A percentile compares a stretch with the other conserved stretches of the same genome.
Conservation (phyloP, 1,140 invertebrate species). For the Drosophila nigromelanica region DNA sequence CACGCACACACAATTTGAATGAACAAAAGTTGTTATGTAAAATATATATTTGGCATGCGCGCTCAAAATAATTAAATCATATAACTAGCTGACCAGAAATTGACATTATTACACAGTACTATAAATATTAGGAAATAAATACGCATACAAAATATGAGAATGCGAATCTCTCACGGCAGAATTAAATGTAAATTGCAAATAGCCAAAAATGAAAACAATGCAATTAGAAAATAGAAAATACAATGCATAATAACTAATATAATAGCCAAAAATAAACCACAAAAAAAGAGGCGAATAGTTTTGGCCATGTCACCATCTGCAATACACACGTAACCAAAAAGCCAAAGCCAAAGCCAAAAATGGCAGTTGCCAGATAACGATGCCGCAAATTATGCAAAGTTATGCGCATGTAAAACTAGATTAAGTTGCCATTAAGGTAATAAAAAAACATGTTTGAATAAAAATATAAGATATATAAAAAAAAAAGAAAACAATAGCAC, state of each 20-base stretch:
- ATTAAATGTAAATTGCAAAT: conserved; percentile 55
- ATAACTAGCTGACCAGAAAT: conserved; percentile 23
- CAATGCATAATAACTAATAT: conserved; percentile 18
- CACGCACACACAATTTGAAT: not conserved
- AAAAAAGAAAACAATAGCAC: not conserved
- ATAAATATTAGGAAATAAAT: conserved; percentile 28
- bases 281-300: not conserved
- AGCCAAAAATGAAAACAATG: conserved; percentile 51
- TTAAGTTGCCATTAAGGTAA: no score
- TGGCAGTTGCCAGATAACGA: conserved; percentile 42
- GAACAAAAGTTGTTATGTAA: not conserved
- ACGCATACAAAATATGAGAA: conserved; percentile 7
- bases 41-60: conserved; percentile 6
- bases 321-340: conserved; percentile 27
- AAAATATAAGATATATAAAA: no score
- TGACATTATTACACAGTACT: conserved; percentile 50
- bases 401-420: conserved; percentile 62
- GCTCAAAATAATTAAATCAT: conserved; percentile 14
- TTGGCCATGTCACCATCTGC: conserved; percentile 9
- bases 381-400: conserved; percentile 72
- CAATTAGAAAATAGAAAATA: conserved; percentile 58
- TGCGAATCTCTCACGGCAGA: conserved; percentile 8
- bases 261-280: conserved; percentile 25
- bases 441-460: no score
- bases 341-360: conserved; percentile 29